Conservation (phyloP, 2,113 vertebrate genomes). For the Chaetodon auriga region DNA sequence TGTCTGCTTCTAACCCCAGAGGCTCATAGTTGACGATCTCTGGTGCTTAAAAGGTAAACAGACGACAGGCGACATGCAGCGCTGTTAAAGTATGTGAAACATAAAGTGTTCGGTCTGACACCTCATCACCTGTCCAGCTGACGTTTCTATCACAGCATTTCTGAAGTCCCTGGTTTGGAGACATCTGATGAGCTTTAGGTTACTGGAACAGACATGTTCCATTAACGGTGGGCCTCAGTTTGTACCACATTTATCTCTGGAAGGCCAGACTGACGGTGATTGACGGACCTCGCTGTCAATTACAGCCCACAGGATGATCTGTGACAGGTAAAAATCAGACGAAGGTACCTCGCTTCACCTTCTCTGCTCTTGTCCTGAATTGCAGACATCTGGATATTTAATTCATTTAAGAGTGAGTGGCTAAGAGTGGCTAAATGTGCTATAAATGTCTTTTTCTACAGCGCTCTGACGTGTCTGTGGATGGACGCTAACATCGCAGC, state of each 20-base stretch:
- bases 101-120: too few species aligned
- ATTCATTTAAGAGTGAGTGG: too few species aligned
- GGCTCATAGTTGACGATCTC: constrained; percentile 99
- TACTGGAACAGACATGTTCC: not conserved
- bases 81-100: not conserved
- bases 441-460: too few species aligned
- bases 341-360: not conserved
- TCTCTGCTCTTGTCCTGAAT: not conserved
- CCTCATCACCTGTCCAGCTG: too few species aligned
- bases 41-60: constrained; percentile 86
- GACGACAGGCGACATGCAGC: not conserved
- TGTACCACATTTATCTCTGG: too few species aligned
- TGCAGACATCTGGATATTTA: too few species aligned
- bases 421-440: too few species aligned
- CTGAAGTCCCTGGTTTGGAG: not conserved
- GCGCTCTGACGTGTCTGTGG: too few species aligned
- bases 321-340: not conserved
- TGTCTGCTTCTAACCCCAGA: constrained; percentile 93
- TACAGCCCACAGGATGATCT: too few species aligned
- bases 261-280: too few species aligned
- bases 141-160: too few species aligned
- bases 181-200: not conserved
- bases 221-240: not conserved
- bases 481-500: not conserved
- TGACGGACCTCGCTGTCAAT: not conserved